Evolutionary conservation across 1,140 invertebrate species (phyloP).

Genomic region (Drosophila sp.): DNA sequence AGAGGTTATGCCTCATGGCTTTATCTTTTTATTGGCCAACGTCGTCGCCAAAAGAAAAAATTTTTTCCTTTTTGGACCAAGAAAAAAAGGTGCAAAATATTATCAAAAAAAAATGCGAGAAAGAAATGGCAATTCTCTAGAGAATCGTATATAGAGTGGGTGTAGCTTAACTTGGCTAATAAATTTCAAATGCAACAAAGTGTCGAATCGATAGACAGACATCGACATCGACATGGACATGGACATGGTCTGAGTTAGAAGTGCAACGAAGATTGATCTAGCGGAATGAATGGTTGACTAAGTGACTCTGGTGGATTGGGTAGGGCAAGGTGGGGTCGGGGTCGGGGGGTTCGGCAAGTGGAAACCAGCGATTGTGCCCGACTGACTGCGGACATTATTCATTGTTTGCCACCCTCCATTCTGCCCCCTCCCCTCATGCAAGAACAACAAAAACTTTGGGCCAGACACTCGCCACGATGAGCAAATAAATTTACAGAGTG

Average conservation of each 20-base stretch:
- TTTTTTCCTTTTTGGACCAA: constrained; percentile 48
- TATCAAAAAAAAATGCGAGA: constrained; percentile 25
- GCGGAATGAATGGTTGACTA: constrained; percentile 74
- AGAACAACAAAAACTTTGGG: constrained; percentile 62
- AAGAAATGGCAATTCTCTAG: background rate
- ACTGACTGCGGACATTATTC: constrained; percentile 71
- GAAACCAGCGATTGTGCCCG: constrained; percentile 68
- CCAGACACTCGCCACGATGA: constrained; percentile 73
- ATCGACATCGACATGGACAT: constrained; percentile 43
- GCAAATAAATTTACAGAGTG: constrained; percentile 69
- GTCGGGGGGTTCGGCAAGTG: constrained; percentile 43
- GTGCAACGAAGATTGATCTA: constrained; percentile 81
- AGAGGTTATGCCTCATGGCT: constrained; percentile 46
- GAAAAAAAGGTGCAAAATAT: constrained; percentile 62
- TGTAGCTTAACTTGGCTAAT: constrained; percentile 58
- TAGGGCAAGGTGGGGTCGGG: background rate
- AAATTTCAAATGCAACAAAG: constrained; percentile 81
- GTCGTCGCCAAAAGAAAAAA: constrained; percentile 39
- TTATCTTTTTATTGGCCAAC: constrained; percentile 78
- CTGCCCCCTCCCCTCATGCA: constrained; percentile 17
- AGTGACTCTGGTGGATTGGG: constrained; percentile 8
- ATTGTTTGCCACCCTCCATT: constrained; percentile 49
- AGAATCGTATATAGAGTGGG: background rate
- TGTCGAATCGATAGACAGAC: constrained; percentile 75
- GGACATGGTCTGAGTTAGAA: constrained; percentile 32